phyloP scores from a whole-genome alignment of 1,140 invertebrate genomes.

The Anthonomus grandis region DNA sequence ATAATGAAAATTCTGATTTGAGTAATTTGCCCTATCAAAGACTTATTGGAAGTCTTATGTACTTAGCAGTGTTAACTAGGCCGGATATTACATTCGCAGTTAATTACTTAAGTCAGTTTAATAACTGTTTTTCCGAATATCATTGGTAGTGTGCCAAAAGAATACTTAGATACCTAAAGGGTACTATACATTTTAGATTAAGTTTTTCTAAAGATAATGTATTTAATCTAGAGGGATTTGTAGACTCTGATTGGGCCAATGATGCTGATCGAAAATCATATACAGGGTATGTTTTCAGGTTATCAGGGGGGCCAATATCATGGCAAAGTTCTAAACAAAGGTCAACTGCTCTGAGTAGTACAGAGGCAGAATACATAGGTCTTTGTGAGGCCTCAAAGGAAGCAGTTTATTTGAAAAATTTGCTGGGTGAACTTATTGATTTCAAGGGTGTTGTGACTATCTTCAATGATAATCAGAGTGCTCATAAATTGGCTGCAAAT shows the following conservation, averaged over 20 bases:
- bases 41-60: conserved; percentile 48
- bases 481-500: conserved; percentile 32
- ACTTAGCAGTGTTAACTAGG: conserved; percentile 47
- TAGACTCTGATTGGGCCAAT: conserved; percentile 27
- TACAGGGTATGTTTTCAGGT: conserved; percentile 38
- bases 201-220: conserved; percentile 15
- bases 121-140: conserved; percentile 31
- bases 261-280: conserved; percentile 37
- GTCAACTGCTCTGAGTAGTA: conserved; percentile 38
- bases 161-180: conserved; percentile 49
- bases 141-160: conserved; percentile 48
- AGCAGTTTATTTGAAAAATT: conserved; percentile 10
- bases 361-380: conserved; percentile 46
- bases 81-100: conserved; percentile 52
- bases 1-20: conserved; percentile 27
- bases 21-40: conserved; percentile 40
- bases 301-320: conserved; percentile 31
- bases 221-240: conserved; percentile 35
- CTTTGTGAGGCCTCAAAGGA: conserved; percentile 31
- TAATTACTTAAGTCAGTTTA: conserved; percentile 45
- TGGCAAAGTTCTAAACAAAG: conserved; percentile 42
- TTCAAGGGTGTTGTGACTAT: background rate
- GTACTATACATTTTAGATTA: conserved; percentile 34
- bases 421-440: conserved; percentile 9
- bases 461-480: conserved; percentile 20